Base-by-base conservation (phyloP, 2,797 vertebrate genomes). In the Aphelocoma californica region DNA sequence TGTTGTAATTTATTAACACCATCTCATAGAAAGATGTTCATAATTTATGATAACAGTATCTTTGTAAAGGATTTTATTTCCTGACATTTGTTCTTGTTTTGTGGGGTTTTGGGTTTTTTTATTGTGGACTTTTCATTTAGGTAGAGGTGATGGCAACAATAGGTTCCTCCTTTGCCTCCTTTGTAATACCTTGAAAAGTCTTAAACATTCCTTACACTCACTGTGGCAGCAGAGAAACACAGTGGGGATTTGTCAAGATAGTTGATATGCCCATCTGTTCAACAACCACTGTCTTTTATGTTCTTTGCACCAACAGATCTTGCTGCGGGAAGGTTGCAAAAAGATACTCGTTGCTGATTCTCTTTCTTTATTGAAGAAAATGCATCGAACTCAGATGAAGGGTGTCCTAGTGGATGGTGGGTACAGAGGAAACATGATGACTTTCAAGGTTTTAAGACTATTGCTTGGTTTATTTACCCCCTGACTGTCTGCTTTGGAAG, bases 261-360 rank as follows among this genome's bases (percentile, higher is more conserved):
- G 38, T 32, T 51, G 28, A 23, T 67, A 9, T 14, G 25, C n/a
- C 65, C 26, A 15, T 51, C 25, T 50, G 3, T 65, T 81, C 40
- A 62, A 10, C 32, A 62, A 12, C 40, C 0, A 0, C 34, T 56
- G 31, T 50, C 12, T 65, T 82, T 62, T 70, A 23, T 86, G 34
- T 90, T 79, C 64, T 92, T 67, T 96, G 61, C 81, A 12, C 38
- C 47, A 50, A 80, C 93, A 99, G 99, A 99, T 99, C 95, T 97
- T 99, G 70, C 97, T 99, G 91, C 98, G 99, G 65, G 99, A 99
- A 95, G 99, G 99, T 7, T 99, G 99, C 98, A 99, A 99, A 97
- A 99, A 99, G 98, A 99, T 99, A 82, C 98, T 99, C 9, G 99
- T 99, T 79, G 99, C 99, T 0, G 99, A 99, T 95, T 99, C 99